A percentile compares a stretch with the other conserved stretches of the same genome.
These are phyloP conservation scores for Knipowitschia caucasica DNA, from an alignment of 2,797 vertebrate species.

Conservation along the genomic window DNA sequence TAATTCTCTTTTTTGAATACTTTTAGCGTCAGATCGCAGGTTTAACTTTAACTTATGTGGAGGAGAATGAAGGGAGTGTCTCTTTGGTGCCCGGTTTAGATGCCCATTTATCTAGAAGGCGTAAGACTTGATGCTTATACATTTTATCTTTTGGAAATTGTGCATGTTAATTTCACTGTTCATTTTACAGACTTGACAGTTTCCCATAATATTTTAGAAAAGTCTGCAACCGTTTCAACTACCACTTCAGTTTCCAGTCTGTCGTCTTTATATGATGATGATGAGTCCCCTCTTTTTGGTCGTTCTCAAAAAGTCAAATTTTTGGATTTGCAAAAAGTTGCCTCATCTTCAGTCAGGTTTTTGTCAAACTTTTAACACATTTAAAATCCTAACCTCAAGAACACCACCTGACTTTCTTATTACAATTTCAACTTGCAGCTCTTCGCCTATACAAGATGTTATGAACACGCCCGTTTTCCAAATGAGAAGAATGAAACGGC, in stretches of 20 bases:
- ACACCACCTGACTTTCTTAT: not conserved
- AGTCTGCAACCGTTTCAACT: constrained; percentile 34
- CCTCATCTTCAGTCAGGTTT: constrained; percentile 79
- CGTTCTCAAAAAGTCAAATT: constrained; percentile 75
- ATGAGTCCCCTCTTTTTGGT: constrained; percentile 68
- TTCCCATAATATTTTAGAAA: constrained; percentile 25
- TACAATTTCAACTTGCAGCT: constrained; percentile 39
- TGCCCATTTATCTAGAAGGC: constrained; percentile 73
- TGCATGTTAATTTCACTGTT: not conserved
- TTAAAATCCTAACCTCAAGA: not conserved
- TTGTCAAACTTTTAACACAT: not conserved
- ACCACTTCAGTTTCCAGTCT: constrained; percentile 44
- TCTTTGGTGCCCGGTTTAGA: constrained; percentile 79
- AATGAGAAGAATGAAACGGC: constrained; percentile 81
- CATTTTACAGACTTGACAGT: constrained; percentile 35
- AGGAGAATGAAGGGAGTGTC: constrained; percentile 79
- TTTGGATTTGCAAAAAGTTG: constrained; percentile 83
- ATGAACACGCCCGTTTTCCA: constrained; percentile 93
- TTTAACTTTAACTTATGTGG: constrained; percentile 80
- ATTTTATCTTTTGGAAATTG: not conserved
- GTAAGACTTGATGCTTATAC: constrained; percentile 67
- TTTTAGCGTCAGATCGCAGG: constrained; percentile 82
- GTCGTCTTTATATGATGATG: constrained; percentile 53
- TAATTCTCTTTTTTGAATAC: not conserved
- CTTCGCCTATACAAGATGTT: constrained; percentile 86